Evolutionary conservation across 2,888 invertebrate genomes (phyloP), one percentile per base, ranked within the genome.

Genomic region (Pheosia tremula): DNA sequence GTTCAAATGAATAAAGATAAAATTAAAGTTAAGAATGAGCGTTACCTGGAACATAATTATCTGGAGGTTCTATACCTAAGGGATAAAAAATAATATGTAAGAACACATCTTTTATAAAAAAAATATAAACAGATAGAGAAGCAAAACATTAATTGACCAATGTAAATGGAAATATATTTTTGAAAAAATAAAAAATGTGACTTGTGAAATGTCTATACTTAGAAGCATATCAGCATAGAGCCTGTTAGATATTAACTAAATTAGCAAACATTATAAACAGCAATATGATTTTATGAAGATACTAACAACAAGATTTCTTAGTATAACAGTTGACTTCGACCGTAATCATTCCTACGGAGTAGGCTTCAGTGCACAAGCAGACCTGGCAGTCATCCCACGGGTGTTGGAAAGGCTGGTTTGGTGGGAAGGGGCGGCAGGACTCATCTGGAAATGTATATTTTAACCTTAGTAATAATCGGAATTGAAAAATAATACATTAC

Each of bases 381-480:
- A 83, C 68, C 72, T 87, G 88, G 71, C 93, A 93, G 2, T 87
- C 85, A 64, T 92, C 91, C 91, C 91, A 92, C 0, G 93, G 93
- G 67, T 93, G 92, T 67, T 88, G 85, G 85, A 93, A 93, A 0
- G 85, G 82, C 56, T 80, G 78, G 63, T 86, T 83, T 0, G 90
- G 87, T 0, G 78, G 69, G 69, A 79, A 91, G 0, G 93, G 93
- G 0, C 73, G 74, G 73, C 93, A 93, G 38, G 91, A 89, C 47
- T 86, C 83, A 65, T 93, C 93, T 92, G 77, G 0, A 58, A 62
- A 63, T 52, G n/a, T 55, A 58, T 45, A 59, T 60, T n/a, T 47
- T 47, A 5, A n/a, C 11, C 11, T 47, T 9, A 43, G 47, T 9
- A 11, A 47, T 5, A 2, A 45, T 45, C 4, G 4, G 10, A 10